Evolutionary conservation across 2,888 invertebrate species (phyloP), one percentile per base, ranked within the genome.

Genomic region (Sphaerophoria rueppellii): DNA sequence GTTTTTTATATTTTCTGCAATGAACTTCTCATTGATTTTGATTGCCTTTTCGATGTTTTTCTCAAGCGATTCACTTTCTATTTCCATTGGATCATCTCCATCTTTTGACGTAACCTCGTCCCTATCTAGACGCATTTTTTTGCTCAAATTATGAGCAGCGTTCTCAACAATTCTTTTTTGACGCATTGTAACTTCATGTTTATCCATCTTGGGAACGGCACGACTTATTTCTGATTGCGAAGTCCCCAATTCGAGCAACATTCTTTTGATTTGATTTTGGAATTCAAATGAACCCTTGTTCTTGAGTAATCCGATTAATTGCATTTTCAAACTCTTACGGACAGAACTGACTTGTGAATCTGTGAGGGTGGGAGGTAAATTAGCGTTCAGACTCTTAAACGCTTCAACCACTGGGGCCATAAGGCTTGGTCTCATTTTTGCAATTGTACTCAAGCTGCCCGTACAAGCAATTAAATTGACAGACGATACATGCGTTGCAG

Each of bases 391-490:
- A 85, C 94, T 94, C 75, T 94, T 95, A 69, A 96, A 92, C 0
- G 96, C 98, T 92, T 94, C 92, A 88, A 98, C 94, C n/a, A 99
- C 98, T 87, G 95, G 93, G 0, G 94, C 93, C 95, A 98, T 96
- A 89, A 97, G 98, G 88, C 95, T 95, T 0, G 99, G 97, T 78
- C 99, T 94, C 89, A 95, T 94, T 93, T 97, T 97, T 0, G 97
- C 97, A 71, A 99, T 95, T 14, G 96, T 94, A 73, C 98, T 96
- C 67, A 99, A 92, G 14, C 98, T 96, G 0, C 98, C 96, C 94
- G 99, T 97, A 88, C 98, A 98, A 0, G 99, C 97, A 94, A 99
- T 98, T 87, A 99, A 93, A 93, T 99, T 99, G 0, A 98, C 98
- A 89, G 98, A 98, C 81, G 96, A 98, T 85, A 99, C 98, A 90